phyloP scores from a whole-genome alignment of 2,113 vertebrate genomes.

The Falco punctatus region DNA sequence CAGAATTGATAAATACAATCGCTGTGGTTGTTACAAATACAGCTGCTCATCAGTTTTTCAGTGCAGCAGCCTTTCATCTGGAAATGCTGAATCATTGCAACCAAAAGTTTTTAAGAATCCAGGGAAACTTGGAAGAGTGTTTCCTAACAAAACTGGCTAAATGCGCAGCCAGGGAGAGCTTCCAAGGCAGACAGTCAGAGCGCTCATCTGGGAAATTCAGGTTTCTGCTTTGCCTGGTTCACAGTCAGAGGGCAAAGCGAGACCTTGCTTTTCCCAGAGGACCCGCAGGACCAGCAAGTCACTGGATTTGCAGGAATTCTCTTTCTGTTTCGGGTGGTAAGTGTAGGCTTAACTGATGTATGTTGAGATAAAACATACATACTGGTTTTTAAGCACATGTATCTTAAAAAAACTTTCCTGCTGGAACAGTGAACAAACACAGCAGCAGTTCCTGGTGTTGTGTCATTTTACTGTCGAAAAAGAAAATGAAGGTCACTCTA shows the following conservation, averaged over 20 bases:
- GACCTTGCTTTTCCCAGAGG: neutral
- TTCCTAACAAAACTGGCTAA: neutral
- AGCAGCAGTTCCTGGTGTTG: neutral
- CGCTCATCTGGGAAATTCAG: neutral
- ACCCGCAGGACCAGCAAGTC: neutral
- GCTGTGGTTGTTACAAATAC: neutral
- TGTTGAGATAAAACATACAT: neutral
- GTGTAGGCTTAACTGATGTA: neutral
- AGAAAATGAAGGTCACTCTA: neutral
- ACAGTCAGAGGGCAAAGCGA: neutral
- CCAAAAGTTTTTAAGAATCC: neutral
- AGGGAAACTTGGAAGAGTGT: neutral
- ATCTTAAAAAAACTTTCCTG: neutral
- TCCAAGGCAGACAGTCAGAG: neutral
- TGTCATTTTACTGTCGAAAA: neutral
- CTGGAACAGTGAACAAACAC: neutral
- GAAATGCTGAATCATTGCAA: slow-evolving; percentile 38
- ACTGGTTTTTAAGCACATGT: neutral
- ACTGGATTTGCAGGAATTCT: neutral
- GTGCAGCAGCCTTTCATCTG: neutral
- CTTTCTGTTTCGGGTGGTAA: neutral
- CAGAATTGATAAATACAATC: neutral
- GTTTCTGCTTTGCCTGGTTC: neutral
- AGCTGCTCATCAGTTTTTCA: slow-evolving; percentile 10
- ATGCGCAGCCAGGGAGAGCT: neutral